Percentiles rank a stretch among this genome's conserved stretches.
Evolutionary conservation across 2,797 vertebrate genomes (phyloP).

Genomic region (Simalia tracyae): DNA sequence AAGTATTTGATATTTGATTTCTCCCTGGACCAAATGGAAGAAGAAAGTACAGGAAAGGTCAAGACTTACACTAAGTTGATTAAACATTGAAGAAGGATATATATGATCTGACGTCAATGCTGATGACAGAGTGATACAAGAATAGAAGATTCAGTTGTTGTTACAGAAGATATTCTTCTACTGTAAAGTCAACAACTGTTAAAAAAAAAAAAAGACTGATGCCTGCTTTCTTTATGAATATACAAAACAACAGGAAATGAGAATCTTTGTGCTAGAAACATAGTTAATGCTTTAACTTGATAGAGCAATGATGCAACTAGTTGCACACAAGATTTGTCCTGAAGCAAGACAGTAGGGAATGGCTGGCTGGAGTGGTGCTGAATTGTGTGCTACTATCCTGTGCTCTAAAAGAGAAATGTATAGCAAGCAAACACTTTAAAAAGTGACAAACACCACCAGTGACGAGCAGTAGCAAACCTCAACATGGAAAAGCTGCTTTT

Average conservation of each 20-base stretch:
- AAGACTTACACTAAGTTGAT: background rate
- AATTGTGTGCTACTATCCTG: background rate
- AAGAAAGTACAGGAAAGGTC: background rate
- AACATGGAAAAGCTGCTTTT: background rate
- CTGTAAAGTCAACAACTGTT: rapidly evolving
- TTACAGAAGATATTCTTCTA: background rate
- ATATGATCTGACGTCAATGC: background rate
- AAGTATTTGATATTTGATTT: background rate
- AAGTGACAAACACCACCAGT: background rate
- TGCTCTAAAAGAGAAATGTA: background rate
- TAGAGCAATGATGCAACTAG: background rate
- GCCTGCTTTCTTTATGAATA: background rate
- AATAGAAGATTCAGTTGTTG: background rate
- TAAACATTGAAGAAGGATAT: background rate
- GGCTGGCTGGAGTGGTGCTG: background rate
- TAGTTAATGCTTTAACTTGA: background rate
- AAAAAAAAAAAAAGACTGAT: background rate
- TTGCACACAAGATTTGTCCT: background rate
- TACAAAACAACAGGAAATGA: background rate
- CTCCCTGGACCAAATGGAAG: background rate
- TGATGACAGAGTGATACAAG: background rate
- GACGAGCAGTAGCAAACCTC: background rate
- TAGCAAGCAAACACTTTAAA: background rate
- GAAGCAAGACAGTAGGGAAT: background rate
- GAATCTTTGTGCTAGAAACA: background rate